Conservation (phyloP, 1,140 invertebrate genomes). For the Chrysomallon squamiferum region DNA sequence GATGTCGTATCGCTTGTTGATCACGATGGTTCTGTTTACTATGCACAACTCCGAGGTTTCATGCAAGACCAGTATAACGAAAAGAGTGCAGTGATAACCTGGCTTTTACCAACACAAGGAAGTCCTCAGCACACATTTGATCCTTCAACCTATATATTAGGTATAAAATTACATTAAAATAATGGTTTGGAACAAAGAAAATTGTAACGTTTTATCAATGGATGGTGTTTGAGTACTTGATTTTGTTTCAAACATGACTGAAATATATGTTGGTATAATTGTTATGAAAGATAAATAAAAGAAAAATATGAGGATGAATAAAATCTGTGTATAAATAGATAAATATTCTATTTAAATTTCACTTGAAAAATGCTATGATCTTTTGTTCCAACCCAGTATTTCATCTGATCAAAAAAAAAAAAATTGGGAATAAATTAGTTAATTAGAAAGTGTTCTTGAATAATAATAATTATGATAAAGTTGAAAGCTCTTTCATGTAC, state of each 20-base stretch:
- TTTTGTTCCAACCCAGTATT: no score
- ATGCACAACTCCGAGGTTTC: slow-evolving; percentile 88
- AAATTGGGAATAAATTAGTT: no score
- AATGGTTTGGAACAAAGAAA: background rate
- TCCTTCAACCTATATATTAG: slow-evolving; percentile 89
- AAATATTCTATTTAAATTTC: no score
- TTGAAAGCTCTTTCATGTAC: no score
- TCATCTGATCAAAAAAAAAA: no score
- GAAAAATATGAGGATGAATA: background rate
- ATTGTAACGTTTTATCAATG: background rate
- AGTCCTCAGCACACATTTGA: slow-evolving; percentile 83
- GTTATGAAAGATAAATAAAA: background rate
- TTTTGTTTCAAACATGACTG: background rate
- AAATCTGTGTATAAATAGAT: background rate
- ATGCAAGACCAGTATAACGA: slow-evolving; percentile 92
- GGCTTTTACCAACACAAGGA: slow-evolving; percentile 84
- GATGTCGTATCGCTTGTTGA: slow-evolving; percentile 90
- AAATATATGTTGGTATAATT: background rate
- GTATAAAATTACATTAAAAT: no score
- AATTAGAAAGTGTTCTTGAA: no score
- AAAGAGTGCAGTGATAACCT: slow-evolving; percentile 91
- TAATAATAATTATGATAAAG: no score
- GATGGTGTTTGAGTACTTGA: background rate
- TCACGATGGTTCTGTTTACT: slow-evolving; percentile 78
- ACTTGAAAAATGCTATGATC: no score